A percentile compares a stretch with the other conserved stretches of the same genome.
phyloP scores from a whole-genome alignment of 2,113 vertebrate genomes.

The Rhombomys opimus region DNA sequence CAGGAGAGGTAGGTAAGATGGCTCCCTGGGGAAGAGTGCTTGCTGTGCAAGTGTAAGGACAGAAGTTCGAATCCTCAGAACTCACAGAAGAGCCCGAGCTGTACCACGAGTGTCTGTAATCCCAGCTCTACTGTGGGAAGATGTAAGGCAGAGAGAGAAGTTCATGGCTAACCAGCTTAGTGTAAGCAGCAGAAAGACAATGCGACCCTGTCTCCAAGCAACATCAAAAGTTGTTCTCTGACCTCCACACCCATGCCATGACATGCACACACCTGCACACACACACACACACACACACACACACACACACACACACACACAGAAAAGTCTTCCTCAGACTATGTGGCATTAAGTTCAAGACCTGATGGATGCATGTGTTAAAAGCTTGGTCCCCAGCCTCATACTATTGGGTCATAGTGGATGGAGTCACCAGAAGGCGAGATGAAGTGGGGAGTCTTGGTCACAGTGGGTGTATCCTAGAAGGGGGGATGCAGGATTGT shows the following conservation, averaged over 20 bases:
- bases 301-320: neutral
- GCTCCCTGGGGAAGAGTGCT: neutral
- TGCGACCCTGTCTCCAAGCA: neutral
- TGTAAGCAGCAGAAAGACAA: neutral
- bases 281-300: neutral
- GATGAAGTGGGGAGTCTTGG: neutral
- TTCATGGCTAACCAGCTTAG: neutral
- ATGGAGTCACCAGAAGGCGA: neutral
- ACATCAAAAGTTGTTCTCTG: too few relatives aligned
- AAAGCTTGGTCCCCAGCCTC: neutral
- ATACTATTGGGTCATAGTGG: too few relatives aligned
- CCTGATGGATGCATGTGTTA: neutral
- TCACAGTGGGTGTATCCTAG: accelerated
- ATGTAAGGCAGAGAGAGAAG: too few relatives aligned
- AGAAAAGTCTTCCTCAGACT: constrained; percentile 44
- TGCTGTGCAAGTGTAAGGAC: neutral
- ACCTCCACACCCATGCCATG: neutral
- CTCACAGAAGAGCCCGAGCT: neutral
- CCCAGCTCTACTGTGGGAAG: neutral
- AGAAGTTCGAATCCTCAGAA: neutral
- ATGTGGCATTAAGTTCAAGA: constrained; percentile 40
- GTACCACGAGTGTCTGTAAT: too few relatives aligned
- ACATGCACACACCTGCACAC: neutral
- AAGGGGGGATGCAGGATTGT: neutral
- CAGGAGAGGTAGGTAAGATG: neutral